Conservation (phyloP, 2,113 vertebrate species). For the Alaudala cheleensis region DNA sequence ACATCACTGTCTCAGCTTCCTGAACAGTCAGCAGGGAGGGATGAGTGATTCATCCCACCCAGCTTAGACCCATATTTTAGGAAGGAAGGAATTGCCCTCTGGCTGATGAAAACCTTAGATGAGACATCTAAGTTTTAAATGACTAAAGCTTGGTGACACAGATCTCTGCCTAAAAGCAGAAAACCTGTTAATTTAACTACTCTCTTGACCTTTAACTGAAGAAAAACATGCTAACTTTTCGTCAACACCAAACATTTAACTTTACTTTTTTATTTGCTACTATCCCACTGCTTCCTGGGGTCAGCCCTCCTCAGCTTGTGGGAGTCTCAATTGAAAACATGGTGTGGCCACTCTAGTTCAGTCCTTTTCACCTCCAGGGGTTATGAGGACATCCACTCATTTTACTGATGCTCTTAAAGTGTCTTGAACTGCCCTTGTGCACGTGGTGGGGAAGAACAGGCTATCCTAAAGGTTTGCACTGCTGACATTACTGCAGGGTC, state of each 20-base stretch:
- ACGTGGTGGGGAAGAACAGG: not conserved
- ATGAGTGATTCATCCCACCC: slow-evolving; percentile 35
- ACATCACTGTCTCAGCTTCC: slow-evolving; percentile 32
- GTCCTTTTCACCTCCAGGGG: not conserved
- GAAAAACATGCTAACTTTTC: not conserved
- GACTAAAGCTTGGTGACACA: slow-evolving; percentile 37
- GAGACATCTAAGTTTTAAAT: slow-evolving; percentile 14
- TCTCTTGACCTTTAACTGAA: not conserved
- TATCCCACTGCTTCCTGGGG: not conserved
- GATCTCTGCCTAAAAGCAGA: not conserved
- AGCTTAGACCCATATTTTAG: slow-evolving; percentile 7
- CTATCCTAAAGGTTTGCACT: not conserved
- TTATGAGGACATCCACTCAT: rapidly evolving
- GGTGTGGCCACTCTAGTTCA: not conserved
- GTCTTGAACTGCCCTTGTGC: not conserved
- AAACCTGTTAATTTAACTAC: slow-evolving; percentile 9
- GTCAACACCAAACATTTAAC: not conserved
- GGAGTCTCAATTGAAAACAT: not conserved
- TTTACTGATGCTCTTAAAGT: not conserved
- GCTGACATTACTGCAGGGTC: not conserved
- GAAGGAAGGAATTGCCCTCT: not conserved
- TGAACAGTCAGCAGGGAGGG: slow-evolving; percentile 31
- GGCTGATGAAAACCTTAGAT: slow-evolving; percentile 18
- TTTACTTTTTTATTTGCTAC: not conserved
- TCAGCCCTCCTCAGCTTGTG: not conserved